Evolutionary conservation across 1,140 invertebrate genomes (phyloP), one percentile per base, ranked within the genome.

Genomic region (Pogonognathellus flavescens): DNA sequence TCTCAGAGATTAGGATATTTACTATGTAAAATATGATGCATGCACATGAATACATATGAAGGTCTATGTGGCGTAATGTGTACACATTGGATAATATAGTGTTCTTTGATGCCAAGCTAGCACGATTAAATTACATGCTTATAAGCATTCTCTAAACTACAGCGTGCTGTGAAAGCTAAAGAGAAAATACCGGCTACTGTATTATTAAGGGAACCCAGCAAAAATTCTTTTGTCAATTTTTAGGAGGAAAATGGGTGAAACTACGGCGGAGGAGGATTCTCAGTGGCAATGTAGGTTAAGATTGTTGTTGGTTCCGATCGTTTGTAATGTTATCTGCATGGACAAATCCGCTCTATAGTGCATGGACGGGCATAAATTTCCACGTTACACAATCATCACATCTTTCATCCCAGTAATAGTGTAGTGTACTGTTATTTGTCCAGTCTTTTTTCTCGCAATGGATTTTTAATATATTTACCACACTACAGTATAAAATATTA

Each of bases 91-190:
- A 66, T 66, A 66, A 66, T 66, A 66, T 25, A 20, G 0, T 66
- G 62, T 20, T 66, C 18, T 66, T 66, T 66, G 62, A 66, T 66
- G 62, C 31, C 31, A 41, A 41, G 31, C 62, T 66, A 25, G 20
- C 62, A 66, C 22, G 62, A 66, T 66, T 66, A 66, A 66, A 66
- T 66, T 66, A 66, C 62, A 66, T 25, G 25, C 20, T 66, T 66
- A 25, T 66, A 25, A 66, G 62, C 20, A 66, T 25, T 66, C 22
- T 25, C 20, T 66, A 66, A 41, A 66, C 18, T 66, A 31, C 62
- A 14, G 25, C 62, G 62, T 20, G 22, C 22, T 13, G 6, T 66
- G 25, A 41, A 41, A 41, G 31, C 31, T 6, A 41, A 31, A 66
- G 20, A 18, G 25, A 25, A 66, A 66, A 25, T 66, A 13, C 13